These are phyloP conservation scores for Marisa cornuarietis DNA, from an alignment of 1,140 invertebrate genomes.

Conservation along the genomic window DNA sequence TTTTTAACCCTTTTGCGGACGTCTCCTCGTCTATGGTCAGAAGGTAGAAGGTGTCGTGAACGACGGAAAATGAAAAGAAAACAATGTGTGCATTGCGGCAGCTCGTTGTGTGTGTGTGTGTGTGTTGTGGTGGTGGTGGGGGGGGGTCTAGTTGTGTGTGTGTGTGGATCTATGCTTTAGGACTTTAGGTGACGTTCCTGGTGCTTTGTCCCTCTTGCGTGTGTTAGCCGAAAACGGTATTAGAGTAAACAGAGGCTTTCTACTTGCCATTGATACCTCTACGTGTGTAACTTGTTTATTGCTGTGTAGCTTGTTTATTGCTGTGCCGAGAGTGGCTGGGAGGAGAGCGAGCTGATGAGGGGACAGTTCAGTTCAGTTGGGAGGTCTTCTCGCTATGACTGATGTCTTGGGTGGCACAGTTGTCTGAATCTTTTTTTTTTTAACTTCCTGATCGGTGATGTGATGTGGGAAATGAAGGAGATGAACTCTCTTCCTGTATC, in stretches of 20 bases:
- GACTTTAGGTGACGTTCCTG: too few species aligned
- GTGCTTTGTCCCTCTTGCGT: too few species aligned
- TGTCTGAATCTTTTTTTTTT: too few species aligned
- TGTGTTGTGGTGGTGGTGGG: not conserved
- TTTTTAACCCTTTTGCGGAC: too few species aligned
- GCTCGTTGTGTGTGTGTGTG: conserved; percentile 14
- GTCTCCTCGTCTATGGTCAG: too few species aligned
- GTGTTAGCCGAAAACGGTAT: too few species aligned
- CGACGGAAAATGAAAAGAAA: not conserved
- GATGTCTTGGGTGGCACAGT: too few species aligned
- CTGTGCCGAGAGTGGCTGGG: not conserved
- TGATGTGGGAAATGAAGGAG: not conserved
- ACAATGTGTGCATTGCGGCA: not conserved
- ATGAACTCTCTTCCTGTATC: not conserved
- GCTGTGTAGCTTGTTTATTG: not conserved
- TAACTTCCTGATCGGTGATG: conserved; percentile 8
- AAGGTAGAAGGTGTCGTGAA: too few species aligned
- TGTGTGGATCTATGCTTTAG: too few species aligned
- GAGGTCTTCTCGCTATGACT: not conserved
- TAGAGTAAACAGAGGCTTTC: too few species aligned
- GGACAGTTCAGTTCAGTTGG: not conserved
- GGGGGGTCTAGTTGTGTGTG: conserved; percentile 9
- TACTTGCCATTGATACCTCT: too few species aligned
- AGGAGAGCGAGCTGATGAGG: too few species aligned
- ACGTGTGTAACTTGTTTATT: not conserved